These are phyloP conservation scores for Phrynosoma blainvillii DNA, from an alignment of 2,113 vertebrate species.

Conservation along the genomic window DNA sequence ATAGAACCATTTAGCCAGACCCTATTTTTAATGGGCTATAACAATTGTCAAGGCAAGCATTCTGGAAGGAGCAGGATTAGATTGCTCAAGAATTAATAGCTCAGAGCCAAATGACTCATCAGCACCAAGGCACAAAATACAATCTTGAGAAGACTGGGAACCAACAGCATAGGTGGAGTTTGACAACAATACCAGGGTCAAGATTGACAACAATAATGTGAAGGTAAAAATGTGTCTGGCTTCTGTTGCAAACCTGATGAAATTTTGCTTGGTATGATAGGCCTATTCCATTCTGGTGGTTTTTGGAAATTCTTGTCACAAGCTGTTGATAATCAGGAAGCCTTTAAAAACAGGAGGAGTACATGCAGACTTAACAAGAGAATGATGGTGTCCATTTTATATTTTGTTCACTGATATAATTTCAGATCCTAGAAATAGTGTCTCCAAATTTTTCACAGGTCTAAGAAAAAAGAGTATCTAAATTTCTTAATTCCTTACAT, in stretches of 20 bases:
- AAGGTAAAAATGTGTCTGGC: background rate
- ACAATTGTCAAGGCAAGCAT: background rate
- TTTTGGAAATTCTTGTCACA: background rate
- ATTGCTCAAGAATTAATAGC: background rate
- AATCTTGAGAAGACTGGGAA: background rate
- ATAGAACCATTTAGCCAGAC: background rate
- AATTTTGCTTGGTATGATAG: background rate
- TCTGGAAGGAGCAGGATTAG: background rate
- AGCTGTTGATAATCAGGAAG: background rate
- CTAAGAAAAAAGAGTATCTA: background rate
- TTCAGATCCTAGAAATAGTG: background rate
- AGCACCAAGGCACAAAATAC: background rate
- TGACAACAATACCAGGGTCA: background rate
- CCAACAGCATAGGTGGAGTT: conserved; percentile 7
- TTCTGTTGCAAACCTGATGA: background rate
- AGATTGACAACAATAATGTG: background rate
- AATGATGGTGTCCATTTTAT: background rate
- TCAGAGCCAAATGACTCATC: background rate
- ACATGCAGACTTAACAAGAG: conserved; percentile 4
- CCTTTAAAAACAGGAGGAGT: background rate
- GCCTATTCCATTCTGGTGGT: too few relatives aligned
- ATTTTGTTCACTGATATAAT: background rate
- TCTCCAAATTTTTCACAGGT: background rate
- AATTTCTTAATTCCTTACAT: background rate
- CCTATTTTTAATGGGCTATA: conserved; percentile 2